phyloP scores from a whole-genome alignment of 2,113 vertebrate species.

The Mesitornis unicolor region DNA sequence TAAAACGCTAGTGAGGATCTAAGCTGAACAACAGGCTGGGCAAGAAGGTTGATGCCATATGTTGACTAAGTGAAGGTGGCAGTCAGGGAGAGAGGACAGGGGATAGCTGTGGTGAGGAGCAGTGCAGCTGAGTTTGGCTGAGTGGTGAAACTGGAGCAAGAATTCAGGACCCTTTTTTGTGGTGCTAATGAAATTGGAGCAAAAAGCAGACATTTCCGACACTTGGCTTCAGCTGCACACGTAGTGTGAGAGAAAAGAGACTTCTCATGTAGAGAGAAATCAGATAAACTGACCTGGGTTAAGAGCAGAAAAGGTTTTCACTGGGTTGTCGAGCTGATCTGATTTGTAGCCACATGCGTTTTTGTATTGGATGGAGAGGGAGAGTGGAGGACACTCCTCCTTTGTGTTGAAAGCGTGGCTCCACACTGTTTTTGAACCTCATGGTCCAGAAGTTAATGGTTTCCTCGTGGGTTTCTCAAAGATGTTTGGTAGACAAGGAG shows the following conservation, averaged over 20 bases:
- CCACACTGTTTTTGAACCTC: background rate
- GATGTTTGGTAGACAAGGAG: background rate
- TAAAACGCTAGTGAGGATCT: background rate
- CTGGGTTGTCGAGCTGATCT: background rate
- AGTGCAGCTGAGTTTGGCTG: background rate
- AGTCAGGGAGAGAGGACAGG: background rate
- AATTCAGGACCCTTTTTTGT: background rate
- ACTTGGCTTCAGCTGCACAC: background rate
- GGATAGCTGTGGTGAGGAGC: background rate
- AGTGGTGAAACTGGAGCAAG: background rate
- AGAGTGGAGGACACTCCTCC: background rate
- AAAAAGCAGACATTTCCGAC: background rate
- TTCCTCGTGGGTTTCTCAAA: background rate
- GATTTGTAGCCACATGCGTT: background rate
- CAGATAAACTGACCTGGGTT: background rate
- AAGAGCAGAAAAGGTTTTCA: background rate
- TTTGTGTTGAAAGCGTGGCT: background rate
- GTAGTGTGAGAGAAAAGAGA: background rate
- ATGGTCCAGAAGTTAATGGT: background rate
- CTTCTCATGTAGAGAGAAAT: background rate
- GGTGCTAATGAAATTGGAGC: background rate
- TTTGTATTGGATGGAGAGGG: too few relatives aligned
- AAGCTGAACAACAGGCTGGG: background rate
- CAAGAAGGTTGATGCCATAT: background rate
- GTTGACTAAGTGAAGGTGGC: background rate